Percentiles rank a stretch among this genome's conserved stretches.
These are phyloP conservation scores for Reticulitermes lucifugus DNA, from an alignment of 2,888 invertebrate species.

Conservation along the genomic window DNA sequence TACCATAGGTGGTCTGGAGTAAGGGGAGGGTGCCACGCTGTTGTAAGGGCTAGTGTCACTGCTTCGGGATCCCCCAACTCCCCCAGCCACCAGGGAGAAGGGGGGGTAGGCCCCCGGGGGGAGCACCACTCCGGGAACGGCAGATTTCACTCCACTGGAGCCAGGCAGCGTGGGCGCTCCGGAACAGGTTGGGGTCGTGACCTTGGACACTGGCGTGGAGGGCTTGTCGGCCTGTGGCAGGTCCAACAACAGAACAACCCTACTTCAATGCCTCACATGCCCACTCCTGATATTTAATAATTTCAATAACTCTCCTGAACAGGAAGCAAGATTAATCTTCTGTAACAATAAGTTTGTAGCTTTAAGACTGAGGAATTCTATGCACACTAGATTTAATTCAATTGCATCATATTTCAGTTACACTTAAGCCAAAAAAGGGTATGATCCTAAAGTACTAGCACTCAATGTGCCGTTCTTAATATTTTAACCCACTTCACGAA, in stretches of 20 bases:
- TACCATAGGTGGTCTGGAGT: slow-evolving; percentile 62
- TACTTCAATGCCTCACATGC: slow-evolving; percentile 3
- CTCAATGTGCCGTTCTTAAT: too few relatives aligned
- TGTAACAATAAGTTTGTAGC: too few relatives aligned
- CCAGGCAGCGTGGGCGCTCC: slow-evolving; percentile 53
- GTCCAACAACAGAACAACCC: slow-evolving; percentile 26
- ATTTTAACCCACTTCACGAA: too few relatives aligned
- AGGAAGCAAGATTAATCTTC: too few relatives aligned
- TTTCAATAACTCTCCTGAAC: not conserved
- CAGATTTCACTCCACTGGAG: slow-evolving; percentile 53
- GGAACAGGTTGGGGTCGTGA: slow-evolving; percentile 64
- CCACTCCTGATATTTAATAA: not conserved
- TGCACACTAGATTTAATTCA: too few relatives aligned
- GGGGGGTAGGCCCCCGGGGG: slow-evolving; percentile 56
- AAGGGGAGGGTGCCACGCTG: slow-evolving; percentile 62
- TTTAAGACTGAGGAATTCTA: too few relatives aligned
- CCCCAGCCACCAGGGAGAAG: slow-evolving; percentile 53
- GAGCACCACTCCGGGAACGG: slow-evolving; percentile 53
- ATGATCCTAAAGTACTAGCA: too few relatives aligned
- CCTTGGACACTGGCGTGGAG: slow-evolving; percentile 67
- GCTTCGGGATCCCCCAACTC: slow-evolving; percentile 54
- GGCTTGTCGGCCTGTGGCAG: slow-evolving; percentile 64
- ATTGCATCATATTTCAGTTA: too few relatives aligned
- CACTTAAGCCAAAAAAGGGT: too few relatives aligned
- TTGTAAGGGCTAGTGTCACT: slow-evolving; percentile 63